phyloP scores from a whole-genome alignment of 2,113 vertebrate species.

The Phylloscopus trochiloides region DNA sequence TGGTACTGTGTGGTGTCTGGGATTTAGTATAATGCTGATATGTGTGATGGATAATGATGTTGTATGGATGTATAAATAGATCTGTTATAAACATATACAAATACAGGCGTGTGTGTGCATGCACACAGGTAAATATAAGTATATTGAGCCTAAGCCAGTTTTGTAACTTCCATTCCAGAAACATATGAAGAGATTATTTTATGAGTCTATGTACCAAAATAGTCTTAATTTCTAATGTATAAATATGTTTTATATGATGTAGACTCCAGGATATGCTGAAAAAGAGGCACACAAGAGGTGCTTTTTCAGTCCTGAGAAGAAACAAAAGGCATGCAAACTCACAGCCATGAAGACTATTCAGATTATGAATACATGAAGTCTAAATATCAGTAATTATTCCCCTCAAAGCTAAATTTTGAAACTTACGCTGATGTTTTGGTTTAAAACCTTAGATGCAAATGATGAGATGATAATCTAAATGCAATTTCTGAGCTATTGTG shows the following conservation, averaged over 20 bases:
- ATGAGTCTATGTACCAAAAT: neutral
- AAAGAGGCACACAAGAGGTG: neutral
- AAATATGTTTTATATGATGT: neutral
- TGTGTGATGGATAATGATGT: neutral
- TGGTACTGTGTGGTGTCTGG: neutral
- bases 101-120: neutral
- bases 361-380: neutral
- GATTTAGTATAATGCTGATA: neutral
- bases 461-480: neutral
- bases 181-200: neutral
- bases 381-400: neutral
- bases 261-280: neutral
- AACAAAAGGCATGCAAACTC: neutral
- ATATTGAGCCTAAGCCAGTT: neutral
- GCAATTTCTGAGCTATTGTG: neutral
- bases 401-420: neutral
- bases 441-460: neutral
- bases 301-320: neutral
- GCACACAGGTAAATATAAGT: accelerated
- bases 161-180: neutral
- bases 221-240: neutral
- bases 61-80: neutral
- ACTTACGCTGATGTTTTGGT: neutral
- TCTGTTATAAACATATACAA: neutral
- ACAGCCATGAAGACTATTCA: neutral